Evolutionary conservation across 2,888 invertebrate species (phyloP).

Genomic region (Seira ritae): DNA sequence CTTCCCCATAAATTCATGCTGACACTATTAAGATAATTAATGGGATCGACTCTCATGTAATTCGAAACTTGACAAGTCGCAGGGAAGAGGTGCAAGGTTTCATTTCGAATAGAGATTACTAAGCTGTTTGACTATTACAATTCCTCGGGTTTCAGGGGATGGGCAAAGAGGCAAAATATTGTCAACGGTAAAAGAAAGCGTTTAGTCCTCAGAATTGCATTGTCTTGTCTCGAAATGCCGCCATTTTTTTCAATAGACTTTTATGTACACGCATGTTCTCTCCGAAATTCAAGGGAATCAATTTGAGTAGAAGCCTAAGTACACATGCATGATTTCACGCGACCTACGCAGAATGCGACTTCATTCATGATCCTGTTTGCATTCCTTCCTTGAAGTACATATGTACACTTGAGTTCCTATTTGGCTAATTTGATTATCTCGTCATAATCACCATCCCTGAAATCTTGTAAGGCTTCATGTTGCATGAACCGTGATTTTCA

Average conservation of each 20-base stretch:
- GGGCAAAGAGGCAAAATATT: neutral
- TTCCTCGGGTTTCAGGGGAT: neutral
- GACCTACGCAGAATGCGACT: too few species aligned
- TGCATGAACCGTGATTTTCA: slow-evolving; percentile 2
- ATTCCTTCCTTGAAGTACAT: too few species aligned
- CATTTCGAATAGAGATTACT: neutral
- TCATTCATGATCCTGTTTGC: too few species aligned
- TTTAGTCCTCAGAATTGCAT: too few species aligned
- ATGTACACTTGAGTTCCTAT: neutral
- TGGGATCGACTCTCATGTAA: neutral
- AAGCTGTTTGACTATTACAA: neutral
- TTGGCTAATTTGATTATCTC: slow-evolving; percentile 8
- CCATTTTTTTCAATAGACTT: too few species aligned
- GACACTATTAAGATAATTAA: slow-evolving; percentile 16
- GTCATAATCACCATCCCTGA: neutral
- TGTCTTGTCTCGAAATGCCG: too few species aligned
- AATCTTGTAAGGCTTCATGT: neutral
- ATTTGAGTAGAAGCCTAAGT: neutral
- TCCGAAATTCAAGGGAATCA: neutral
- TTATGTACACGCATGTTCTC: neutral
- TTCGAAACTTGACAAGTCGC: slow-evolving; percentile 7
- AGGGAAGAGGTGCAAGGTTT: neutral
- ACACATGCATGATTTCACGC: too few species aligned
- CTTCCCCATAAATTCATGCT: neutral
- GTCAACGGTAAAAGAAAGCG: neutral